phyloP scores from a whole-genome alignment of 1,140 invertebrate species.

The Drosophila azteca region DNA sequence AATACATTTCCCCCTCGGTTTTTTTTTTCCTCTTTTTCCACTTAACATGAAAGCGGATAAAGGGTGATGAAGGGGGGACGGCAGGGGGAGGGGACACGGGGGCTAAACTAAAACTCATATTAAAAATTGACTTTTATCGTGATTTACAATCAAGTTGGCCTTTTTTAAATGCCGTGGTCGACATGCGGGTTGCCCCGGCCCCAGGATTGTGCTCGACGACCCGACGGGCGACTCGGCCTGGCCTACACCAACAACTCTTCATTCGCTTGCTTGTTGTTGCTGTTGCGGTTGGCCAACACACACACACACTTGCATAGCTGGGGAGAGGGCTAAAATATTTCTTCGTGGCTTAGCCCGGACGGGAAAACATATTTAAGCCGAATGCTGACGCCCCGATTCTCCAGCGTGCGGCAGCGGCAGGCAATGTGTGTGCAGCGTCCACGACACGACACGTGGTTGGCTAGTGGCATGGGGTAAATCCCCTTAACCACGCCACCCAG shows the following conservation, averaged over 20 bases:
- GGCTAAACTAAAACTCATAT: slow-evolving; percentile 79
- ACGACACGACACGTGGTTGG: slow-evolving; percentile 72
- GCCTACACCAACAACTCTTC: too few relatives aligned
- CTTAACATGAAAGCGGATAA: slow-evolving; percentile 42
- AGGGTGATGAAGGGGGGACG: too few relatives aligned
- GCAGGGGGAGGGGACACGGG: slow-evolving; percentile 17
- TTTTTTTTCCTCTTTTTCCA: slow-evolving; percentile 44
- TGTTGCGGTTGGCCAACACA: slow-evolving; percentile 48
- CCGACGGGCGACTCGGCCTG: too few relatives aligned
- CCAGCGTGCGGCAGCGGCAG: not conserved
- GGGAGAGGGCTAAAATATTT: slow-evolving; percentile 59
- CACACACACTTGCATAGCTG: slow-evolving; percentile 6
- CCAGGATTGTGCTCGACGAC: too few relatives aligned
- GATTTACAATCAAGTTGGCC: slow-evolving; percentile 81
- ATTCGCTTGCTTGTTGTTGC: slow-evolving; percentile 53
- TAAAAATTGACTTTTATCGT: slow-evolving; percentile 82
- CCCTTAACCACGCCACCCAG: slow-evolving; percentile 59
- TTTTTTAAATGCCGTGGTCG: slow-evolving; percentile 79
- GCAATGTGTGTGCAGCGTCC: slow-evolving; percentile 27
- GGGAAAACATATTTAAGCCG: slow-evolving; percentile 73
- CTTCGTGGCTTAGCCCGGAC: slow-evolving; percentile 75
- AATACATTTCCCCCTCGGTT: slow-evolving; percentile 48
- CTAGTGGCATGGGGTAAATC: slow-evolving; percentile 60
- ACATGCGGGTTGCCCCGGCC: slow-evolving; percentile 59
- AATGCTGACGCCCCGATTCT: slow-evolving; percentile 54